phyloP scores from a whole-genome alignment of 2,797 vertebrate species.

The Coreius guichenoti region DNA sequence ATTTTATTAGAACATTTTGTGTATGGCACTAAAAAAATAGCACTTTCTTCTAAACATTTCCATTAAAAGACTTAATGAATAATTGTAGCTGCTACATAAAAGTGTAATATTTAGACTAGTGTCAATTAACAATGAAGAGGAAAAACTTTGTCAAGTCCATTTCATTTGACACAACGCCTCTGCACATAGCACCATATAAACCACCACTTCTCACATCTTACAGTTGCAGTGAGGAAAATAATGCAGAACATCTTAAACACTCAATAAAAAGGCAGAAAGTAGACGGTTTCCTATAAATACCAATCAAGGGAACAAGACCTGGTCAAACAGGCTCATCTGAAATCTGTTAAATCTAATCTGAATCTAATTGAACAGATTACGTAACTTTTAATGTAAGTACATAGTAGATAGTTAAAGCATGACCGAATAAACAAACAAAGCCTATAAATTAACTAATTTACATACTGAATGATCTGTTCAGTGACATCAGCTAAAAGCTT shows the following conservation, averaged over 20 bases:
- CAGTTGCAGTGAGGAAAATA: not conserved
- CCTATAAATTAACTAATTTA: not conserved
- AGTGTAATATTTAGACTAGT: not conserved
- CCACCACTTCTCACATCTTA: not conserved
- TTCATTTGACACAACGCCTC: not conserved
- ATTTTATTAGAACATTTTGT: conserved; percentile 18
- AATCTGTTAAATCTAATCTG: not conserved
- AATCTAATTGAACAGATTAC: not conserved
- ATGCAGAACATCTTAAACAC: not conserved
- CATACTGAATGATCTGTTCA: not conserved
- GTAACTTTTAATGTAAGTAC: not conserved
- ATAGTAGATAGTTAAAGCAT: not conserved
- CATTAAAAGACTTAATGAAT: not conserved
- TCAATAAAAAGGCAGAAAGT: not conserved
- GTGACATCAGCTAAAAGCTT: not conserved
- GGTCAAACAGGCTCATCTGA: not conserved
- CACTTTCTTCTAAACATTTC: conserved; percentile 11
- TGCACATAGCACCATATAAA: not conserved
- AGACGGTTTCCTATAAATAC: not conserved
- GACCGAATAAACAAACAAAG: not conserved
- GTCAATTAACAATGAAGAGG: not conserved
- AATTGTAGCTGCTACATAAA: conserved; percentile 16
- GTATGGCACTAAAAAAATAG: conserved; percentile 1
- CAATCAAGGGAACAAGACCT: not conserved
- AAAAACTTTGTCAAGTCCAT: not conserved